phyloP scores from a whole-genome alignment of 2,113 vertebrate species.

The Euleptes europaea region DNA sequence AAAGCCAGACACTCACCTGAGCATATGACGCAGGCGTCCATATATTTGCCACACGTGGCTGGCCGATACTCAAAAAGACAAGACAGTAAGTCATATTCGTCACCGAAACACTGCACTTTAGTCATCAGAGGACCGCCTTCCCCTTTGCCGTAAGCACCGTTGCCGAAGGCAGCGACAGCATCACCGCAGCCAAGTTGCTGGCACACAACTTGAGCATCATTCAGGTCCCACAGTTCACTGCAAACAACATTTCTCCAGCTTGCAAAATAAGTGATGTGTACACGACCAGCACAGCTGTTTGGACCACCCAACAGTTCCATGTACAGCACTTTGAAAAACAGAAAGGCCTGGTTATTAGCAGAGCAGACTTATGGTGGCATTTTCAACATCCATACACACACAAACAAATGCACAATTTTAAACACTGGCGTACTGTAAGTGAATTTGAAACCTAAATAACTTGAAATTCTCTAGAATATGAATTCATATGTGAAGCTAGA shows the following conservation, averaged over 20 bases:
- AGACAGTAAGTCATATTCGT: not conserved
- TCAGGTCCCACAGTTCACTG: slow-evolving; percentile 5
- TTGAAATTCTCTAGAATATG: not conserved
- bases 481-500: not conserved
- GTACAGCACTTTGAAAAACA: not conserved
- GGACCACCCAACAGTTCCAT: not conserved
- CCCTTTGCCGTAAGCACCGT: not conserved
- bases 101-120: not conserved
- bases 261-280: not conserved
- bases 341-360: not conserved
- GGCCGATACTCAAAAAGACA: not conserved
- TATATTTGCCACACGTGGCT: not conserved
- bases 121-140: not conserved
- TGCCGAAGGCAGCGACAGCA: not conserved
- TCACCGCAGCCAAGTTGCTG: not conserved
- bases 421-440: too few relatives aligned
- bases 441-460: too few relatives aligned
- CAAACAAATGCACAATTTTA: not conserved
- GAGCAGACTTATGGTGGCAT: not conserved
- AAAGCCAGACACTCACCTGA: not conserved
- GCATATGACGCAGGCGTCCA: slow-evolving; percentile 1
- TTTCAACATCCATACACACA: not conserved
- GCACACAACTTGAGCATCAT: not conserved
- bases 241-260: slow-evolving; percentile 1
- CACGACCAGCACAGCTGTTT: not conserved